These are phyloP conservation scores for Lytechinus pictus DNA, from an alignment of 35 echinoderm and acorn worm species.

Conservation along the genomic window DNA sequence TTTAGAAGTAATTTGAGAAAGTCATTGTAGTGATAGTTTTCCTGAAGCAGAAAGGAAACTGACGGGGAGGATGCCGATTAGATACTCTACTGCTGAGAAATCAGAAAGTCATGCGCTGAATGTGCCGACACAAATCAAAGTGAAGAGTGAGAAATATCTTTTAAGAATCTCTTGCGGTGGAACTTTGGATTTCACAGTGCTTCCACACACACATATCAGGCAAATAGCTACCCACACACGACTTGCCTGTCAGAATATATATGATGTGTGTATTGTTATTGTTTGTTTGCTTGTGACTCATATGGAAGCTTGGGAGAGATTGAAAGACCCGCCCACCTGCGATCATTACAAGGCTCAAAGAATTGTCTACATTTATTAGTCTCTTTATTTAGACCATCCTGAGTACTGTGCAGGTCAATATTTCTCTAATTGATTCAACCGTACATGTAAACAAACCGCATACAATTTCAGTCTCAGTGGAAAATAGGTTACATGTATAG, in stretches of 20 bases:
- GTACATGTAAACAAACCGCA: no score
- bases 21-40: background rate
- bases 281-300: slow-evolving; percentile 23
- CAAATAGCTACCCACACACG: background rate
- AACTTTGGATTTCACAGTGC: background rate
- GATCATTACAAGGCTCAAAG: background rate
- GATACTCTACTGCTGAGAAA: background rate
- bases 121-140: background rate
- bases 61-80: background rate
- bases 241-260: background rate
- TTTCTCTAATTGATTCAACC: no score
- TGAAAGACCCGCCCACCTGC: slow-evolving; percentile 10
- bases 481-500: no score
- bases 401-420: no score
- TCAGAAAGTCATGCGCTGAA: background rate
- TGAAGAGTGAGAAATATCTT: background rate
- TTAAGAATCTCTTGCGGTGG: background rate
- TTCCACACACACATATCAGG: background rate
- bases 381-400: background rate
- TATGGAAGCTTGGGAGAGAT: background rate
- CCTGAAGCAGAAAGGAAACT: background rate
- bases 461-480: no score
- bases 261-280: slow-evolving; percentile 39
- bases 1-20: background rate
- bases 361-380: background rate